phyloP scores from a whole-genome alignment of 2,113 vertebrate species.

The Grantiella picta region DNA sequence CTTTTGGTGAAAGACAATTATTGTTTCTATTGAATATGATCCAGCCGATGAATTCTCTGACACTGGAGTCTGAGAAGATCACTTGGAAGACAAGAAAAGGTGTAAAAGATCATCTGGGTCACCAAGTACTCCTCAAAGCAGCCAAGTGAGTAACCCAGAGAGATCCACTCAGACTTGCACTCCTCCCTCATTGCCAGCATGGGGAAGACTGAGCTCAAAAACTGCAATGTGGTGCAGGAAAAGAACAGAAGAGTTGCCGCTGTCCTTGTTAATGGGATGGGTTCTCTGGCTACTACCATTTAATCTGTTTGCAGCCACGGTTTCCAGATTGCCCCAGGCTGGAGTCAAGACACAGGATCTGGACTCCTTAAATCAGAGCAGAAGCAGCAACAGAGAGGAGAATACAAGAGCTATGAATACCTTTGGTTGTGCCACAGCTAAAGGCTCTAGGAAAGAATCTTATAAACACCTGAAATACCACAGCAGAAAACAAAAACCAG shows the following conservation, averaged over 20 bases:
- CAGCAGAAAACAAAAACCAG: not conserved
- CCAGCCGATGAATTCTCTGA: not conserved
- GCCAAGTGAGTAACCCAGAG: not conserved
- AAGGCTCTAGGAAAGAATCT: not conserved
- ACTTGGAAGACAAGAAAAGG: not conserved
- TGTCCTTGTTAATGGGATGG: not conserved
- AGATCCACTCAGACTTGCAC: not conserved
- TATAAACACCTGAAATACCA: not conserved
- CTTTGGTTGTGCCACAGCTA: not conserved
- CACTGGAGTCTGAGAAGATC: not conserved
- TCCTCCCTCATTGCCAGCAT: not conserved
- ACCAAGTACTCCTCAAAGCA: not conserved
- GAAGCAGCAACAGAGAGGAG: not conserved
- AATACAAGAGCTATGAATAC: not conserved
- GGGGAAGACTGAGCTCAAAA: not conserved
- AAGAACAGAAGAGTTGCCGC: not conserved
- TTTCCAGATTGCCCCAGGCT: not conserved
- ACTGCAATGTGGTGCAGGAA: accelerated
- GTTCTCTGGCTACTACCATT: not conserved
- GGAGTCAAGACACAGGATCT: not conserved
- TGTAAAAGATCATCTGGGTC: not conserved
- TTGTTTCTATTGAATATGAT: not conserved
- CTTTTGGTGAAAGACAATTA: not conserved
- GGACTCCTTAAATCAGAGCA: not conserved
- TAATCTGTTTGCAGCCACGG: not conserved